Percentiles rank a stretch among this genome's conserved stretches.
phyloP scores from a whole-genome alignment of 64 coral and sea anemone species.

The Hydrozoanthus tunicans region DNA sequence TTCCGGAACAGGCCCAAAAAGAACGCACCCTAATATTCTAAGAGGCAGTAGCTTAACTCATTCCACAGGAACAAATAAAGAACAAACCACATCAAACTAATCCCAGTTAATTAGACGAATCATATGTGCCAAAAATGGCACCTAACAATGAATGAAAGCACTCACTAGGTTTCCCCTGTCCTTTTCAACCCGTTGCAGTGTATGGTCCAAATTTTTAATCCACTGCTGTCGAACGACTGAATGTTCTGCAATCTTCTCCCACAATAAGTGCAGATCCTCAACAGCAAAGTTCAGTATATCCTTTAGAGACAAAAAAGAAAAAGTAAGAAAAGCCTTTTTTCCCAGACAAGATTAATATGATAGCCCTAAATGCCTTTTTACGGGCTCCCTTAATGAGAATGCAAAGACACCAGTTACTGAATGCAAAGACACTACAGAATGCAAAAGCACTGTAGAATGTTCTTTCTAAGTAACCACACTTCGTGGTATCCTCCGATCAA shows the following conservation, averaged over 20 bases:
- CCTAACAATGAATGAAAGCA: neutral
- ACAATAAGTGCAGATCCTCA: constrained; percentile 72
- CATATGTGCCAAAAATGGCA: neutral
- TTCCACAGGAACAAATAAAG: too few relatives aligned
- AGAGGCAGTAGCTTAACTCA: too few relatives aligned
- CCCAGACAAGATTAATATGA: neutral
- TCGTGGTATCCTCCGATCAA: neutral
- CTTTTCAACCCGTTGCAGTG: constrained; percentile 72
- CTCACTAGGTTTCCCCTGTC: constrained; percentile 85
- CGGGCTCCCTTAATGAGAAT: too few relatives aligned
- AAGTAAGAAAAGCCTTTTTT: neutral
- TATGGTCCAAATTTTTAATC: constrained; percentile 70
- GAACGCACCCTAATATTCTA: too few relatives aligned
- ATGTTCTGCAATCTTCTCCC: constrained; percentile 74
- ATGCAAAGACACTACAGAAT: neutral
- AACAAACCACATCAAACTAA: neutral
- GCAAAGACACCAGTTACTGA: too few relatives aligned
- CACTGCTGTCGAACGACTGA: constrained; percentile 71
- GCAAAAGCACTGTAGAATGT: neutral
- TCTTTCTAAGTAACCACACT: neutral
- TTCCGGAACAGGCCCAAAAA: too few relatives aligned
- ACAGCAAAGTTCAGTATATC: constrained; percentile 76
- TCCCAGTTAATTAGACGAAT: neutral
- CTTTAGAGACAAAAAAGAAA: constrained; percentile 30
- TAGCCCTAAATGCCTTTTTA: neutral